phyloP scores from a whole-genome alignment of 2,888 invertebrate genomes.

The Chirona hameri region DNA sequence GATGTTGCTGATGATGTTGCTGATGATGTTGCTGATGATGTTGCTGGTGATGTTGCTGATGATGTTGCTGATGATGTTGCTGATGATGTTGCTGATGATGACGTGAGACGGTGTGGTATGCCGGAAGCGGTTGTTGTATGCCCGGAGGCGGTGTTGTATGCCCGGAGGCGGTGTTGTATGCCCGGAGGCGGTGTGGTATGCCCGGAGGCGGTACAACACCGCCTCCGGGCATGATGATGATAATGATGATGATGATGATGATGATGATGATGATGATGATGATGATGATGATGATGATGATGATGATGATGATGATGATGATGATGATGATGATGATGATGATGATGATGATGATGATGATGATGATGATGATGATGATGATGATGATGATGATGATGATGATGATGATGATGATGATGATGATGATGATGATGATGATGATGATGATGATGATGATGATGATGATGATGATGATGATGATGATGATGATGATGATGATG shows the following conservation, averaged over 20 bases:
- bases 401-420: constrained; percentile 22
- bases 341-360: constrained; percentile 22
- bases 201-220: no score
- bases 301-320: constrained; percentile 22
- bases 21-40: no score
- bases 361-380: constrained; percentile 22
- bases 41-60: no score
- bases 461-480: constrained; percentile 22
- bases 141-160: no score
- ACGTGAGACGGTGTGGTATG: no score
- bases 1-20: no score
- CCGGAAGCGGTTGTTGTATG: no score
- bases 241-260: constrained; percentile 22
- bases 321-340: constrained; percentile 22
- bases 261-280: constrained; percentile 22
- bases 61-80: no score
- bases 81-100: no score
- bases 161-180: no score
- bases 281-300: constrained; percentile 22
- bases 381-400: constrained; percentile 22
- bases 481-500: constrained; percentile 22
- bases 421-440: constrained; percentile 22
- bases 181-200: no score
- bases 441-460: constrained; percentile 22
- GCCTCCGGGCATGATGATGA: no score